Evolutionary conservation across 2,113 vertebrate genomes (phyloP).

Genomic region (Saccopteryx bilineata): DNA sequence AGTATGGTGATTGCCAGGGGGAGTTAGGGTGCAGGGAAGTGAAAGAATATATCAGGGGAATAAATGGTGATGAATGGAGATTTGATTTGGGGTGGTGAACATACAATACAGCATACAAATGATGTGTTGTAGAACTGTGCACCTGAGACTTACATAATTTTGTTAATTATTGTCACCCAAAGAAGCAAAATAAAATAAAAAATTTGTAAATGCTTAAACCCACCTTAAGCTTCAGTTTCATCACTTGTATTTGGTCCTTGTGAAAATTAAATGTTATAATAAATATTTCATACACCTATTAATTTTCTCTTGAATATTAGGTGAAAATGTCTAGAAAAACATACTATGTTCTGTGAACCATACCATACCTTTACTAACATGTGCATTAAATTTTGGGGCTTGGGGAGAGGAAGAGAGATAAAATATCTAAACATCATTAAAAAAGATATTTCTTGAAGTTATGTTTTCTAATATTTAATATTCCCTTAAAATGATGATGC

Average conservation of each 20-base stretch:
- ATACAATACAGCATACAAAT: too few species aligned
- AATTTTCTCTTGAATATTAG: background rate
- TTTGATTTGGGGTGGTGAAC: too few species aligned
- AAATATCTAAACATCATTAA: background rate
- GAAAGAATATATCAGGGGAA: too few species aligned
- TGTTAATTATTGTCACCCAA: too few species aligned
- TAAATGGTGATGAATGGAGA: too few species aligned
- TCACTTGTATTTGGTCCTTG: background rate
- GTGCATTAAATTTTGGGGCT: background rate
- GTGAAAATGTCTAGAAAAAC: background rate
- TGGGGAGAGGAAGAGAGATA: background rate
- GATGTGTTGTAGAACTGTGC: too few species aligned
- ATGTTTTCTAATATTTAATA: slow-evolving; percentile 12
- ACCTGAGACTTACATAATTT: too few species aligned
- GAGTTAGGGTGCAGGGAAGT: too few species aligned
- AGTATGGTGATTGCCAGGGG: too few species aligned
- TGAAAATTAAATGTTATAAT: background rate
- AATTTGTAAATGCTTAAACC: background rate
- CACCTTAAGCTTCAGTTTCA: background rate
- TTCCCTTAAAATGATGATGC: background rate
- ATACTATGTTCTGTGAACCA: background rate
- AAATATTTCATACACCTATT: background rate
- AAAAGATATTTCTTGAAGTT: background rate
- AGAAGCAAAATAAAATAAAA: background rate
- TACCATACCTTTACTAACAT: background rate